Percentiles rank a stretch among this genome's conserved stretches.
Evolutionary conservation across 2,797 vertebrate species (phyloP).

Genomic region (Acestrorhynchus altus): DNA sequence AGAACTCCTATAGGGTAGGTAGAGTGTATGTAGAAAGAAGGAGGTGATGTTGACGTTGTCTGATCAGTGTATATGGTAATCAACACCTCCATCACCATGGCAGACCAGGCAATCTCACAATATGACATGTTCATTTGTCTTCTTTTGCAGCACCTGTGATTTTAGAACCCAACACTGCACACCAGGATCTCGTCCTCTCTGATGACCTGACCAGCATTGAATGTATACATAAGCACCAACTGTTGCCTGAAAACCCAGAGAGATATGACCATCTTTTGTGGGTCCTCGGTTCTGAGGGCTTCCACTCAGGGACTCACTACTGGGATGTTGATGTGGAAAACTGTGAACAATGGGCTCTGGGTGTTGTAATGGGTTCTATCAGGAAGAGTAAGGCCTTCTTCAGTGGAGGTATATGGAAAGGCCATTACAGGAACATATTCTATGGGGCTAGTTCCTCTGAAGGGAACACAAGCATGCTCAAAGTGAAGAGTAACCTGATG

Average conservation of each 20-base stretch:
- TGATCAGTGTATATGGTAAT: too few relatives aligned
- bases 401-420: slow-evolving; percentile 36
- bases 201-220: slow-evolving; percentile 40
- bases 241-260: slow-evolving; percentile 43
- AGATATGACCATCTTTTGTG: slow-evolving; percentile 25
- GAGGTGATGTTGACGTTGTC: too few relatives aligned
- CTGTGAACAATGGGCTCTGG: slow-evolving; percentile 19
- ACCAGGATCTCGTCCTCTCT: slow-evolving; percentile 20
- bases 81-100: too few relatives aligned
- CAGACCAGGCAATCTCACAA: too few relatives aligned
- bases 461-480: slow-evolving; percentile 11
- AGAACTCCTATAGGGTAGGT: too few relatives aligned
- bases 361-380: slow-evolving; percentile 24
- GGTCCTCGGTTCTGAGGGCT: slow-evolving; percentile 26
- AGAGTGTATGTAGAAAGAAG: too few relatives aligned
- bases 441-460: slow-evolving; percentile 23
- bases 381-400: neutral
- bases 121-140: neutral
- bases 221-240: slow-evolving; percentile 15
- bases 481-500: neutral
- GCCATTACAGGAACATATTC: neutral
- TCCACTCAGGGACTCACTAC: slow-evolving; percentile 15
- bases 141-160: slow-evolving; percentile 38
- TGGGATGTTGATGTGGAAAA: slow-evolving; percentile 30
- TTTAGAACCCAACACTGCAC: slow-evolving; percentile 48